A percentile compares a stretch with the other conserved stretches of the same genome.
These are phyloP conservation scores for Unio delphinus DNA, from an alignment of 2,888 invertebrate species.

Conservation along the genomic window DNA sequence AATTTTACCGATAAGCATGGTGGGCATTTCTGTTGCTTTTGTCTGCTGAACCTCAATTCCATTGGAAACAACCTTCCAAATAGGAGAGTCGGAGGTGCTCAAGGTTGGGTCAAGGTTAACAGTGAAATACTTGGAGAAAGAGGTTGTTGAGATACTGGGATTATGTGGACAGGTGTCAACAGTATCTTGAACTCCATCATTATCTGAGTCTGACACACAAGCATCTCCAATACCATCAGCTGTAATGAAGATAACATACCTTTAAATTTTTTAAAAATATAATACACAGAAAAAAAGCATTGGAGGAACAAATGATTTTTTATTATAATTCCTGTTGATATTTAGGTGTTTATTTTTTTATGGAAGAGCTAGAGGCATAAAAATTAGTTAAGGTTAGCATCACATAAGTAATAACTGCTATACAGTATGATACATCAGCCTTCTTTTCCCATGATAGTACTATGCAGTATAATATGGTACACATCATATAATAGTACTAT, in stretches of 20 bases:
- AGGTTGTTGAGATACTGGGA: slow-evolving; percentile 34
- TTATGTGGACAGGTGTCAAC: slow-evolving; percentile 88
- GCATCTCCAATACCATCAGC: slow-evolving; percentile 85
- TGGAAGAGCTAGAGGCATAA: too few relatives aligned
- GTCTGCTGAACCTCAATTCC: slow-evolving; percentile 51
- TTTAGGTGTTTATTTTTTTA: too few relatives aligned
- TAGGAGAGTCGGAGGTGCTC: slow-evolving; percentile 16
- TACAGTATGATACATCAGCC: too few relatives aligned
- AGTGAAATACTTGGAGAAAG: slow-evolving; percentile 32
- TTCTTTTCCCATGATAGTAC: too few relatives aligned
- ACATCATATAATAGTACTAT: too few relatives aligned
- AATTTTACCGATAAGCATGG: slow-evolving; percentile 52
- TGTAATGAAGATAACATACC: slow-evolving; percentile 65
- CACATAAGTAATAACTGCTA: too few relatives aligned
- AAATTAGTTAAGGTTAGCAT: too few relatives aligned
- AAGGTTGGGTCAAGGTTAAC: slow-evolving; percentile 44
- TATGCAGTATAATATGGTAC: too few relatives aligned
- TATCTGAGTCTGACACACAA: slow-evolving; percentile 88
- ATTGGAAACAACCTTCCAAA: slow-evolving; percentile 41
- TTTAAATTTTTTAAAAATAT: not conserved
- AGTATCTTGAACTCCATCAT: slow-evolving; percentile 83
- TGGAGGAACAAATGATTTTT: too few relatives aligned
- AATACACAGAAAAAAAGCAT: not conserved
- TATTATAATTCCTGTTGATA: too few relatives aligned
- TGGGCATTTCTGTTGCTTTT: slow-evolving; percentile 45